Percentiles rank a stretch among this genome's conserved stretches.
These are phyloP conservation scores for Bombus polaris DNA, from an alignment of 1,140 invertebrate genomes.

Conservation along the genomic window DNA sequence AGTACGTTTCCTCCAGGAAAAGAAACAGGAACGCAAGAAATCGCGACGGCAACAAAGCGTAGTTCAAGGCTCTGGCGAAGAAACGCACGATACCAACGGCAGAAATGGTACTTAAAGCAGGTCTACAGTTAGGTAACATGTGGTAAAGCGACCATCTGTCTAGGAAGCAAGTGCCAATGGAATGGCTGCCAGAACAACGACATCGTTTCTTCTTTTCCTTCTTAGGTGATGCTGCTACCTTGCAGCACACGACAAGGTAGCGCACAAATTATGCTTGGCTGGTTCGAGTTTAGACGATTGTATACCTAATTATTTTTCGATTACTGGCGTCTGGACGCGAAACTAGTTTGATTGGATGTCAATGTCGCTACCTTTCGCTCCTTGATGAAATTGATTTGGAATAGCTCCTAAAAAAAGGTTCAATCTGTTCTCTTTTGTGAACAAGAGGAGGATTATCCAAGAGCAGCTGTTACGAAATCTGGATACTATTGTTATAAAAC, in stretches of 20 bases:
- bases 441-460: background rate
- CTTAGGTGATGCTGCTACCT: background rate
- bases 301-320: constrained; percentile 2
- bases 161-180: constrained; percentile 65
- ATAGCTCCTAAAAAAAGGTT: background rate
- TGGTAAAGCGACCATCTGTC: constrained; percentile 75
- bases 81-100: constrained; percentile 43
- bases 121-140: constrained; percentile 73
- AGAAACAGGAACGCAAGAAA: constrained; percentile 21
- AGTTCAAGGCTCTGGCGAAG: background rate
- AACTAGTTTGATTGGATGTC: background rate
- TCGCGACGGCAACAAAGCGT: background rate
- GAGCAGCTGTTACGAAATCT: too few relatives aligned
- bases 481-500: background rate
- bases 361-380: too few relatives aligned
- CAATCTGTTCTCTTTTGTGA: background rate
- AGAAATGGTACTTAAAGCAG: constrained; percentile 60
- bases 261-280: constrained; percentile 34
- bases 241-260: constrained; percentile 13
- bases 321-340: background rate
- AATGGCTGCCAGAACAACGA: constrained; percentile 34
- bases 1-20: background rate
- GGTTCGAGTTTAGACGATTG: constrained; percentile 13
- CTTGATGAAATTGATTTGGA: background rate
- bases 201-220: constrained; percentile 2